A percentile compares a stretch with the other conserved stretches of the same genome.
These are phyloP conservation scores for Ctenosaura bakeri DNA, from an alignment of 2,797 vertebrate species.

Conservation along the genomic window DNA sequence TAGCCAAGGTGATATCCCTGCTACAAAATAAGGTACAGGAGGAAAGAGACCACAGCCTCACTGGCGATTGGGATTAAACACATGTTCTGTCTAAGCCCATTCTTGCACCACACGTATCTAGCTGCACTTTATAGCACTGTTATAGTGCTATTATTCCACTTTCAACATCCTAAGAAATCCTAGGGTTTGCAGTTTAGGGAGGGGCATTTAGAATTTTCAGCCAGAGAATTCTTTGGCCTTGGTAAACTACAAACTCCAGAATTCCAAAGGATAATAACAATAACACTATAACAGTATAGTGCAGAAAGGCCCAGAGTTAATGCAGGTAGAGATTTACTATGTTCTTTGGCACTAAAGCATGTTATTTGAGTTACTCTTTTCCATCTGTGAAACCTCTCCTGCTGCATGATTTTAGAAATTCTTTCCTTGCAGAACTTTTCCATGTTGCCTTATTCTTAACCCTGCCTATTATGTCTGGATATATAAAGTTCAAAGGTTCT, in stretches of 20 bases:
- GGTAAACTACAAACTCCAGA: too few species aligned
- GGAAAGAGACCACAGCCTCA: background rate
- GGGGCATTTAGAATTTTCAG: too few species aligned
- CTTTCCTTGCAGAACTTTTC: background rate
- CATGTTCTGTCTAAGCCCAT: background rate
- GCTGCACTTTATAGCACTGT: background rate
- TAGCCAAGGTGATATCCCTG: background rate
- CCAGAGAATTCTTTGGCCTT: too few species aligned
- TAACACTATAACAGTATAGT: too few species aligned
- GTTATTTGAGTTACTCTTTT: background rate
- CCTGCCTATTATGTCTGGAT: background rate
- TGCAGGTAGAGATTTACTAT: background rate
- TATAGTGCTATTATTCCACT: too few species aligned
- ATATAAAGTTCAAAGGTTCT: background rate
- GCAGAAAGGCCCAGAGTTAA: background rate
- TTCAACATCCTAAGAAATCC: too few species aligned
- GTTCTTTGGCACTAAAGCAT: background rate
- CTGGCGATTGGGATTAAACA: background rate
- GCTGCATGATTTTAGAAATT: background rate
- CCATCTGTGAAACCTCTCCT: background rate
- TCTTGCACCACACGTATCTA: background rate
- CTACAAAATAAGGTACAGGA: background rate
- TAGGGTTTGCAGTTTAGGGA: too few species aligned
- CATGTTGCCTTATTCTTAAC: background rate
- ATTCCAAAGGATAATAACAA: too few species aligned